Base-by-base conservation (phyloP, 35 echinoderm and acorn worm species). In the Stichopus chloronotus region DNA sequence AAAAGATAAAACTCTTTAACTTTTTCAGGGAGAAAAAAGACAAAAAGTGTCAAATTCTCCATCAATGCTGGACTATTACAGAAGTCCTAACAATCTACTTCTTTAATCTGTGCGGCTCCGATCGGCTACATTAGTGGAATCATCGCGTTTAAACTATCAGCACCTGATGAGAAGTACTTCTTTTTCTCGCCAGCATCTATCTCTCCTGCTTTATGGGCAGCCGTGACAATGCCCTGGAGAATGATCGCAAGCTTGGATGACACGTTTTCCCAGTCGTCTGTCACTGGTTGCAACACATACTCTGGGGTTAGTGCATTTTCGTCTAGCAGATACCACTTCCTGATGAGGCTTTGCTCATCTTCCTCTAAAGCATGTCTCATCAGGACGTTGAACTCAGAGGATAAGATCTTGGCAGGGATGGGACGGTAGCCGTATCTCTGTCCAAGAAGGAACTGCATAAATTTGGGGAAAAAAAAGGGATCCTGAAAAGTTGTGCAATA, bases 381-480 rank as follows among this genome's bases (percentile, higher is more conserved):
- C 58, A 98, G 80, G 22, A 92, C 82, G 2, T 92, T 72, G 78
- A 91, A 98, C 78, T 92, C 93, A 25, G 24, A 57, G 8, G 92
- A 93, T 86, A 88, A 79, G 74, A 98, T 96, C 53, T 78, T 88
- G 60, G 97, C 90, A 43, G 95, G 97, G n/a, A 92, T 87, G 21
- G 94, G 94, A 56, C 97, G 91, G 60, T 94, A 98, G n/a, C 97
- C 97, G 88, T 98, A 98, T 9, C 97, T 90, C 87, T 98, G 94
- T 78, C 97, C 97, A 4, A 98, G 91, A 25, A 98, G 56, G 58
- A 95, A 98, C 97, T 98, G 77, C 20, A 78, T 56, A 74, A 14
- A 43, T 43, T 43, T 43, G 30, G 30, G 30, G 30, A 3, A 55
- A 65, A 90, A 69, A 71, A 13, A 23, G 4, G 22, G 72, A 21